Percentiles rank a stretch among this genome's conserved stretches.
Conservation (phyloP, 2,888 invertebrate species). For the Orthosia incerta region DNA sequence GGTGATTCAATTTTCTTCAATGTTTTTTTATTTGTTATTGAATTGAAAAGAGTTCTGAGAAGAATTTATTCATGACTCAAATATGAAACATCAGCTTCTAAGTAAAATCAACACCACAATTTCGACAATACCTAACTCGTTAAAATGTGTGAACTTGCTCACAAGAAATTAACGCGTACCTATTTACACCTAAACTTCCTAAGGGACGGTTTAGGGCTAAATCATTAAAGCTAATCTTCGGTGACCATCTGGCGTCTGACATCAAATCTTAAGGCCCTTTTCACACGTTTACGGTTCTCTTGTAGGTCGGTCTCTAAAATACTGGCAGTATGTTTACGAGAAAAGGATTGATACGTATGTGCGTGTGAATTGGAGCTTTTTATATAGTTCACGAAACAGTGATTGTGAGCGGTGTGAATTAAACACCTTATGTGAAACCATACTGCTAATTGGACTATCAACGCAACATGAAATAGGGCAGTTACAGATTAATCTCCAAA, state of each 20-base stretch:
- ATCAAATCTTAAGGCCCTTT: constrained; percentile 54
- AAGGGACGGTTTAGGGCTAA: constrained; percentile 46
- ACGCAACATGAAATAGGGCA: constrained; percentile 22
- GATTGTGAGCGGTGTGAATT: constrained; percentile 2
- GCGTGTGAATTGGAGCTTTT: constrained; percentile 3
- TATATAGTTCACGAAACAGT: not conserved
- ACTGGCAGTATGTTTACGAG: not conserved
- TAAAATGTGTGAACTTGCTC: constrained; percentile 44
- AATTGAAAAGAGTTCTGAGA: not conserved
- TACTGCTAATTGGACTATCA: constrained; percentile 44
- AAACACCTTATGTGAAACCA: constrained; percentile 12
- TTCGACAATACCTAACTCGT: constrained; percentile 36
- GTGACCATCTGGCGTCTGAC: constrained; percentile 48
- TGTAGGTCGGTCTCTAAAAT: constrained; percentile 19
- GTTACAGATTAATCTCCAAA: constrained; percentile 48
- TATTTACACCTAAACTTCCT: constrained; percentile 40
- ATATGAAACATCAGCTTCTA: constrained; percentile 5
- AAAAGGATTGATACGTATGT: constrained; percentile 2
- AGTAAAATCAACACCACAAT: constrained; percentile 39
- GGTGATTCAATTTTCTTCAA: constrained; percentile 10
- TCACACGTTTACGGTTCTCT: constrained; percentile 51
- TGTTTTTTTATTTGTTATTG: not conserved
- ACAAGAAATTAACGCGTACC: constrained; percentile 42
- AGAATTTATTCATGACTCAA: not conserved
- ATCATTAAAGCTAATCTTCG: constrained; percentile 54